These are phyloP conservation scores for Nipponacmea schrenckii DNA, from an alignment of 2,888 invertebrate species.

Conservation along the genomic window DNA sequence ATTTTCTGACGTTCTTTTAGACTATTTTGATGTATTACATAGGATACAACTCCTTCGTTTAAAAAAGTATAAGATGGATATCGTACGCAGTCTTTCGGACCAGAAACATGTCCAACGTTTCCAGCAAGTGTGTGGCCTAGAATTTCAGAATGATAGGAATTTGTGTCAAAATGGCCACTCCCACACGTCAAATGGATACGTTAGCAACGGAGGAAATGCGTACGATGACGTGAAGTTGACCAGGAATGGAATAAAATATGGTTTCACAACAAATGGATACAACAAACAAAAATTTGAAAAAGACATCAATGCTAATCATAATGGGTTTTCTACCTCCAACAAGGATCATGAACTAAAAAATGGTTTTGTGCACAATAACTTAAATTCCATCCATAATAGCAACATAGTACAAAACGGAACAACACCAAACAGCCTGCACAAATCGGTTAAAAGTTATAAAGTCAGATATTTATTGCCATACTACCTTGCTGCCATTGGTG, in stretches of 20 bases:
- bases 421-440: neutral
- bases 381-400: neutral
- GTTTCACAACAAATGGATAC: neutral
- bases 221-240: slow-evolving; percentile 14
- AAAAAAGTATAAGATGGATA: slow-evolving; percentile 1
- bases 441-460: slow-evolving; percentile 6
- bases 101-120: slow-evolving; percentile 10
- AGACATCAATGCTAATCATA: neutral
- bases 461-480: slow-evolving; percentile 40
- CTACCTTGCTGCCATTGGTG: slow-evolving; percentile 44
- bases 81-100: neutral
- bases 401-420: neutral
- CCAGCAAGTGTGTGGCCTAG: slow-evolving; percentile 14
- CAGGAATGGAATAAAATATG: slow-evolving; percentile 7
- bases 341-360: neutral
- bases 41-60: too few relatives aligned
- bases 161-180: neutral
- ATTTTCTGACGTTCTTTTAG: too few relatives aligned
- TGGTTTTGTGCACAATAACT: too few relatives aligned
- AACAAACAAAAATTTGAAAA: neutral
- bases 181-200: neutral
- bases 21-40: too few relatives aligned
- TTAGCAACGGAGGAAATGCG: neutral
- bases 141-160: neutral
- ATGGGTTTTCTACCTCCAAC: neutral